These are phyloP conservation scores for Emesis furor DNA, from an alignment of 2,888 invertebrate species.

Conservation along the genomic window DNA sequence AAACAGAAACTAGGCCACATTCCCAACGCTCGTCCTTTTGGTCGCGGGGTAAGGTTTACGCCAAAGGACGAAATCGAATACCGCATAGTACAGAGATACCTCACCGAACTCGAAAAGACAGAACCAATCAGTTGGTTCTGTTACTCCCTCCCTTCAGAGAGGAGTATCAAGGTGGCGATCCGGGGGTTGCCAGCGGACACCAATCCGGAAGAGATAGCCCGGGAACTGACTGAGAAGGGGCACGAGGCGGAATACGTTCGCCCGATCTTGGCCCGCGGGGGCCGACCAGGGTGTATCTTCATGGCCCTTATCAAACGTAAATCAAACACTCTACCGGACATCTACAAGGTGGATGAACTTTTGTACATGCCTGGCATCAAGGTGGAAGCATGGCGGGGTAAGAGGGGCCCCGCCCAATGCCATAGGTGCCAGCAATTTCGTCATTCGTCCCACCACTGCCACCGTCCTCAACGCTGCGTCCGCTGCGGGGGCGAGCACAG, in stretches of 20 bases:
- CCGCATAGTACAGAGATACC: background rate
- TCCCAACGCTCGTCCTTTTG: background rate
- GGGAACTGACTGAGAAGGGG: background rate
- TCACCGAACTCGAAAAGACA: no score
- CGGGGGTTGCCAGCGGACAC: background rate
- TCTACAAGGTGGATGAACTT: background rate
- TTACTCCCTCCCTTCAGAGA: no score
- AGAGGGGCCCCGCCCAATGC: background rate
- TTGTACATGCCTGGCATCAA: background rate
- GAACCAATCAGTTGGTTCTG: no score
- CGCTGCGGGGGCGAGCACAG: background rate
- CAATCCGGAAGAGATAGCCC: accelerated
- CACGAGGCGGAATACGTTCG: background rate
- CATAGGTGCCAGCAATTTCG: background rate
- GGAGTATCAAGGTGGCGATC: no score
- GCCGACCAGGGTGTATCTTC: background rate
- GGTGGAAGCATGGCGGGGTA: background rate
- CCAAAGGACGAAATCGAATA: background rate
- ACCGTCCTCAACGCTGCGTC: background rate
- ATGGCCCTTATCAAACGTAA: no score
- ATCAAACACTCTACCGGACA: background rate
- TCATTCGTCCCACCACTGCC: background rate
- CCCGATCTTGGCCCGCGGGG: background rate
- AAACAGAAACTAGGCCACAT: background rate
- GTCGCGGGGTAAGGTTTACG: background rate